A percentile compares a stretch with the other conserved stretches of the same genome.
Evolutionary conservation across 2,888 invertebrate genomes (phyloP).

Genomic region (Dryococelus australis): DNA sequence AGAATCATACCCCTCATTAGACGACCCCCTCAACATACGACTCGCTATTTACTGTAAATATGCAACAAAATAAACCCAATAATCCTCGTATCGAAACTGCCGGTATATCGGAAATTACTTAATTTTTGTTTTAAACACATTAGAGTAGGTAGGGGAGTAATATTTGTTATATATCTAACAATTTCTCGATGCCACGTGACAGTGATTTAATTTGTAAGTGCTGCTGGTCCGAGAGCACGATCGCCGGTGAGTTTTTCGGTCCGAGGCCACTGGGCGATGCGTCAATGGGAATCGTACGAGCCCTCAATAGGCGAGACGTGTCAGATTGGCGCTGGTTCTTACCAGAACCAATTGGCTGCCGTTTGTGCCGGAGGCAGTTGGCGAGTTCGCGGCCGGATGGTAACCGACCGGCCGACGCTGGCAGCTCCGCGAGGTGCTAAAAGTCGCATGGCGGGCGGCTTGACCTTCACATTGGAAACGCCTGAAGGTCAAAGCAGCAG

Average conservation of each 20-base stretch:
- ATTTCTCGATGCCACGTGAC: too few species aligned
- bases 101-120: too few species aligned
- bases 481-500: background rate
- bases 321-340: background rate
- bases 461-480: background rate
- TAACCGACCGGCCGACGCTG: background rate
- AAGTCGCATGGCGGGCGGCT: background rate
- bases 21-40: too few species aligned
- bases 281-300: too few species aligned
- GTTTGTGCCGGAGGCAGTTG: background rate
- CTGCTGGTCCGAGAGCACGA: background rate
- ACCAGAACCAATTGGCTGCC: background rate
- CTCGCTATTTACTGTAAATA: too few species aligned
- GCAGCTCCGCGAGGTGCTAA: background rate
- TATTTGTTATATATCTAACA: too few species aligned
- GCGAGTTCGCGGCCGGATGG: background rate
- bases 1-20: too few species aligned
- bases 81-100: too few species aligned
- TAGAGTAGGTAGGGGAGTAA: too few species aligned
- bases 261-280: background rate
- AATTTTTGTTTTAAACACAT: too few species aligned
- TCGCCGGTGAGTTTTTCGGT: background rate
- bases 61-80: too few species aligned
- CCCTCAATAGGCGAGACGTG: background rate
- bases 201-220: too few species aligned